A percentile compares a stretch with the other conserved stretches of the same genome.
Evolutionary conservation across 2,113 vertebrate genomes (phyloP).

Genomic region (Rallus limicola): DNA sequence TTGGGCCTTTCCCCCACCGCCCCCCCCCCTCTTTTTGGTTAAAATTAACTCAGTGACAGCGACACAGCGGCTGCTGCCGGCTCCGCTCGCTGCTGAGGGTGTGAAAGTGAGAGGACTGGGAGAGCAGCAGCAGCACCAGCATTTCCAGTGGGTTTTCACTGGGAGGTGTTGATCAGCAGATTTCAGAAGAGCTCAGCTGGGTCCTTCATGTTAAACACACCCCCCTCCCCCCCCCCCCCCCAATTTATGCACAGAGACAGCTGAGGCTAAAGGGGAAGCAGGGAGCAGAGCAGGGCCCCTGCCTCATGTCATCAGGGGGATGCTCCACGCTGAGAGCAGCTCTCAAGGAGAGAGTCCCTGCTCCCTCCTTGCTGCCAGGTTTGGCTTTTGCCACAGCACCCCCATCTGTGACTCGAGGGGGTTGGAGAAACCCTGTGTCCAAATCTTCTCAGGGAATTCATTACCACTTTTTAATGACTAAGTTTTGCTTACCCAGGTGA

Average conservation of each 20-base stretch:
- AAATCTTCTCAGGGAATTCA: neutral
- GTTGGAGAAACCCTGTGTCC: neutral
- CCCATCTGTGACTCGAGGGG: neutral
- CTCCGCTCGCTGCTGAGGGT: neutral
- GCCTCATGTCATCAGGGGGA: neutral
- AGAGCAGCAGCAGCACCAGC: neutral
- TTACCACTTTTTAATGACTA: neutral
- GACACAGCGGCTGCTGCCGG: rapidly evolving
- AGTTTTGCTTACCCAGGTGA: neutral
- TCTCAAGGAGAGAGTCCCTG: neutral
- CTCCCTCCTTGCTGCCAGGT: neutral
- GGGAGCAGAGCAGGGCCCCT: neutral
- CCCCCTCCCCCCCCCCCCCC: too few relatives aligned
- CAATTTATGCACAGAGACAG: neutral
- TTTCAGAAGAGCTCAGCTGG: neutral
- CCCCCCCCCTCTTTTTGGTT: neutral
- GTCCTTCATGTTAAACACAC: neutral
- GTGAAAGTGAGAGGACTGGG: neutral
- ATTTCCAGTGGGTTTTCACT: neutral
- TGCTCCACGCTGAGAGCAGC: rapidly evolving
- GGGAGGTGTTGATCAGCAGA: slow-evolving; percentile 21
- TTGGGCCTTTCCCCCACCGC: too few relatives aligned
- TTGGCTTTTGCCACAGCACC: neutral
- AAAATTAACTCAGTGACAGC: neutral
- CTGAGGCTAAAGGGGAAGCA: neutral